These are phyloP conservation scores for Beris morrisii DNA, from an alignment of 2,888 invertebrate species.

Conservation along the genomic window DNA sequence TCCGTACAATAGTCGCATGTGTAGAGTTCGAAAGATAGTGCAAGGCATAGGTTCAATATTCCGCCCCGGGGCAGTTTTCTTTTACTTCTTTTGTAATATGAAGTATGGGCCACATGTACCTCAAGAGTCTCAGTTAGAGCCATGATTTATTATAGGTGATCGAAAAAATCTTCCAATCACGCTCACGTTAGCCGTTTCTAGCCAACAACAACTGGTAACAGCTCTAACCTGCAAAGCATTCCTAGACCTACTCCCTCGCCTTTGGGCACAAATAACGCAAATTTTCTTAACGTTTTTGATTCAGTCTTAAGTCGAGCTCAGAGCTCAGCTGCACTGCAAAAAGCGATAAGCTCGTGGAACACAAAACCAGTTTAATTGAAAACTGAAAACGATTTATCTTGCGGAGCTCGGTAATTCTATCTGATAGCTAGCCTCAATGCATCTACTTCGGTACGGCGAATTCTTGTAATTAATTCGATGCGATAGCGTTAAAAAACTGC, in stretches of 20 bases:
- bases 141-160: conserved; percentile 8
- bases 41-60: conserved; percentile 10
- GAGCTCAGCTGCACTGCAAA: conserved; percentile 8
- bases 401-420: too few species aligned
- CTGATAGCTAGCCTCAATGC: too few species aligned
- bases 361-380: too few species aligned
- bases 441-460: too few species aligned
- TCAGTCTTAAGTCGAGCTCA: conserved; percentile 5
- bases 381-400: too few species aligned
- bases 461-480: too few species aligned
- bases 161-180: conserved; percentile 13
- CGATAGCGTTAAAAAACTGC: too few species aligned
- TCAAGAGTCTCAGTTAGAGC: conserved; percentile 7
- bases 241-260: conserved; percentile 23
- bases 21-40: conserved; percentile 9
- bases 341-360: too few species aligned
- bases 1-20: background rate
- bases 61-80: conserved; percentile 6
- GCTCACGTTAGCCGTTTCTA: conserved; percentile 12
- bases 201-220: conserved; percentile 2
- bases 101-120: conserved; percentile 2
- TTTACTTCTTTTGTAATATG: background rate
- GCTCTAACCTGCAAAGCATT: conserved; percentile 22
- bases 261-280: conserved; percentile 18
- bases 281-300: conserved; percentile 22